These are phyloP conservation scores for Paracyprichromis sp. DNA, from an alignment of 2,113 vertebrate species.

Conservation along the genomic window DNA sequence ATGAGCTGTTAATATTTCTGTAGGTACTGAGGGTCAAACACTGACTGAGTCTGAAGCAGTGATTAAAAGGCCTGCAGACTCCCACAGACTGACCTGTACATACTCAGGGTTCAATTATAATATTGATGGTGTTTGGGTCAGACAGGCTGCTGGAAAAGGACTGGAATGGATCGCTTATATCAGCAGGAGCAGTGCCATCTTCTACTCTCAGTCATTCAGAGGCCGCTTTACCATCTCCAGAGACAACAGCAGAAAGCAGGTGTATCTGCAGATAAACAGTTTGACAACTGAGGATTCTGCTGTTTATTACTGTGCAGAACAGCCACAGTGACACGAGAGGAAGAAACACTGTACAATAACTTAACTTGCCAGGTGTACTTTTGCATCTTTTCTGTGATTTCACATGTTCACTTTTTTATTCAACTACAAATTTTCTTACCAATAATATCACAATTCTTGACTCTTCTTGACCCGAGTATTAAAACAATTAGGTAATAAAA, in stretches of 20 bases:
- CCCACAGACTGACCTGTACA: not conserved
- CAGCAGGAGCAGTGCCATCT: not conserved
- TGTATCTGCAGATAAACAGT: not conserved
- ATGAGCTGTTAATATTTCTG: not conserved
- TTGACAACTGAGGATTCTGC: not conserved
- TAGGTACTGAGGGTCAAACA: not conserved
- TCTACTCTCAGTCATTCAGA: not conserved
- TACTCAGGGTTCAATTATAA: not conserved
- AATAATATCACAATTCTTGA: rapidly evolving
- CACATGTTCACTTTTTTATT: not conserved
- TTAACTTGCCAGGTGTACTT: not conserved
- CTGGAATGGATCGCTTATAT: not conserved
- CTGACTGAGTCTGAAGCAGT: not conserved
- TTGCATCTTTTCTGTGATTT: not conserved
- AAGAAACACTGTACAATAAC: not conserved
- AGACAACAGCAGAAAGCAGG: not conserved
- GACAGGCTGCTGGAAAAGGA: not conserved
- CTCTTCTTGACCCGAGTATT: rapidly evolving
- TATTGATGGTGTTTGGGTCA: not conserved
- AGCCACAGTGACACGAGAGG: not conserved
- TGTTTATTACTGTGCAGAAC: not conserved
- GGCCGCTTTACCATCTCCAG: rapidly evolving
- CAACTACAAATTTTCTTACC: not conserved
- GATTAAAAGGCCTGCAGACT: not conserved
- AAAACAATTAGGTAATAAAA: not conserved